These are phyloP conservation scores for Diorhabda sublineata DNA, from an alignment of 1,140 invertebrate genomes.

Conservation along the genomic window DNA sequence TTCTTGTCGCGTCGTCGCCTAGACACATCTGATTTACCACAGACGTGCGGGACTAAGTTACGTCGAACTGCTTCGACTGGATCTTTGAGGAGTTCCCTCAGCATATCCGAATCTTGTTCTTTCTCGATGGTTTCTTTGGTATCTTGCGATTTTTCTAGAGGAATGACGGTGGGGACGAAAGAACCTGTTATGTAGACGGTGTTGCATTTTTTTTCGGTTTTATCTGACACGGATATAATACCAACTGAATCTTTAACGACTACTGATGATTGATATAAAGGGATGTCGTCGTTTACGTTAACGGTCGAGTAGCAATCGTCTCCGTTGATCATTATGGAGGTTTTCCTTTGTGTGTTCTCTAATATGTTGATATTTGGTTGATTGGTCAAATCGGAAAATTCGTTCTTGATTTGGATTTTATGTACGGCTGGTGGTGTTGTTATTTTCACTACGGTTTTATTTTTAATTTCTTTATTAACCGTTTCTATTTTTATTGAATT, in stretches of 20 bases:
- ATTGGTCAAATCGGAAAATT: constrained; percentile 35
- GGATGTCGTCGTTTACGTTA: constrained; percentile 57
- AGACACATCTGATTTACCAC: constrained; percentile 53
- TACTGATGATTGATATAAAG: constrained; percentile 64
- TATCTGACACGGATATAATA: constrained; percentile 15
- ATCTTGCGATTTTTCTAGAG: neutral
- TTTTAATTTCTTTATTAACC: constrained; percentile 22
- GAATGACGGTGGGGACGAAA: constrained; percentile 8
- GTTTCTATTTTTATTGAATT: constrained; percentile 25
- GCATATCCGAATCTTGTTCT: constrained; percentile 41
- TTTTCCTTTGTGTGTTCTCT: constrained; percentile 58
- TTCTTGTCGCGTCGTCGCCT: constrained; percentile 40
- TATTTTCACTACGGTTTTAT: constrained; percentile 45
- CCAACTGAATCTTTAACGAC: constrained; percentile 53
- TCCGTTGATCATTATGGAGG: constrained; percentile 71
- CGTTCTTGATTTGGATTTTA: constrained; percentile 56
- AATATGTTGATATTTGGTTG: constrained; percentile 33
- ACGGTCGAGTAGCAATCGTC: constrained; percentile 66
- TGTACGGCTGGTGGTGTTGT: constrained; percentile 50
- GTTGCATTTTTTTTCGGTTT: constrained; percentile 35
- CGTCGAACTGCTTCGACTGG: constrained; percentile 66
- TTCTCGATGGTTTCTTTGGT: constrained; percentile 1
- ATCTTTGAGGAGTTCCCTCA: constrained; percentile 57
- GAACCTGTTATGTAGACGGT: constrained; percentile 43
- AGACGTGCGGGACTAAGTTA: constrained; percentile 68